Base-by-base conservation (phyloP, 2,113 vertebrate genomes). In the Paratilapia polleni region DNA sequence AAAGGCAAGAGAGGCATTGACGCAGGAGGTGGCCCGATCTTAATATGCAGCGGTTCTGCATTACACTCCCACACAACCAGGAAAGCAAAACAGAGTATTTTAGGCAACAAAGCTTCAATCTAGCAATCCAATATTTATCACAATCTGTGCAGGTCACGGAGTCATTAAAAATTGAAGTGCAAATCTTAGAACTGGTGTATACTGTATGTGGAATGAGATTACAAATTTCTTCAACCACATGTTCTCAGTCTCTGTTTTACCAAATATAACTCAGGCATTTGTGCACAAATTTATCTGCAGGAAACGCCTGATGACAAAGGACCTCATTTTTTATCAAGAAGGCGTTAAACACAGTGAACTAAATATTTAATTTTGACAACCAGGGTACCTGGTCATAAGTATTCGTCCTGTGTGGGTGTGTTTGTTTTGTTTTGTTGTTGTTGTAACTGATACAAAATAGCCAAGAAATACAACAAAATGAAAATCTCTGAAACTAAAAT, bases 251-350 rank as follows among this genome's bases (percentile, higher is more conserved):
- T 43, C 81, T 87, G 75, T 88, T 90, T 83, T 68, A 66, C 84
- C 88, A 87, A 92, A 93, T 84, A 92, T 89, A 88, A 83, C 76
- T 66, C 20, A 82, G 79, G 81, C 22, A 91, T 92, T 91, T 92
- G 86, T 89, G 61, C 76, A 84, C 77, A 86, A 87, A 77, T 76
- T 85, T 26, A 88, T 75, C 82, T 80, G 78, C 43, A 31, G 80
- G 19, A 64, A 74, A 82, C 76, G 87, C 59, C 76, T 79, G 77
- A 81, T 77, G 57, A 56, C 80, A 41, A 36, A 41, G 5, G 59
- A 19, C 56, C 36, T 24, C 57, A 12, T 43, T 54, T n/a, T 76
- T 47, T 73, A 43, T 24, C 52, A 61, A 52, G n/a, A 36, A 85
- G 26, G 47, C 82, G 43, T 81, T 63, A 87, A 91, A 38, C 64